Evolutionary conservation across 2,113 vertebrate genomes (phyloP), one percentile per base, ranked within the genome.

Genomic region (Chaetodon trifascialis): DNA sequence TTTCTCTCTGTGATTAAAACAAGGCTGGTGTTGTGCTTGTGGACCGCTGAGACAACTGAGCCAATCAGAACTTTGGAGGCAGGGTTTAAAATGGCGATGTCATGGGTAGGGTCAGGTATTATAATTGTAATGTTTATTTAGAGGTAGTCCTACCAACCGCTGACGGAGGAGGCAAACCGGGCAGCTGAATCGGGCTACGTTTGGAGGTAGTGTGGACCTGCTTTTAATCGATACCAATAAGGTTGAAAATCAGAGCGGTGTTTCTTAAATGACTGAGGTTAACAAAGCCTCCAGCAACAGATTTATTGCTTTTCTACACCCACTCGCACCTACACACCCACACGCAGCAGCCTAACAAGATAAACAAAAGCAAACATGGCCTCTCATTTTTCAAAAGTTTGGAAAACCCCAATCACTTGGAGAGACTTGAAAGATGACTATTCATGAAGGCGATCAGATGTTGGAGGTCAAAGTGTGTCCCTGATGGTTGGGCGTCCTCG

Each of bases 391-490:
- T 76, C 16, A 23, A 79, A 74, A 82, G 54, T 83, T 73, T 60
- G 82, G 70, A 80, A 84, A 80, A 85, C 55, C 75, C 80, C 82
- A 67, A 63, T 82, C 80, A 81, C 79, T 79, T 21, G 59, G 17
- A 62, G 55, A 46, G 62, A 66, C 75, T 65, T 21, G 47, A 49
- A 58, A 59, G 74, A 67, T 81, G 84, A 82, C 68, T 89, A 80
- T 89, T 79, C 73, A 88, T 83, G 86, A 84, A 84, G 80, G 79
- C 79, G 62, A 69, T 73, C 81, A 71, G 83, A 79, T 78, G 89
- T 83, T 86, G 60, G 89, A 94, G 93, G 92, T 94, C 89, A 91
- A 52, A 84, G 83, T 76, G 91, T 66, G 84, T 86, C 92, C 86
- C 90, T 74, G 82, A 86, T 88, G 93, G 89, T 69, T 87, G 69